A percentile compares a stretch with the other conserved stretches of the same genome.
These are phyloP conservation scores for Hypotaenidia philippensis DNA, from an alignment of 2,797 vertebrate species.

Conservation along the genomic window DNA sequence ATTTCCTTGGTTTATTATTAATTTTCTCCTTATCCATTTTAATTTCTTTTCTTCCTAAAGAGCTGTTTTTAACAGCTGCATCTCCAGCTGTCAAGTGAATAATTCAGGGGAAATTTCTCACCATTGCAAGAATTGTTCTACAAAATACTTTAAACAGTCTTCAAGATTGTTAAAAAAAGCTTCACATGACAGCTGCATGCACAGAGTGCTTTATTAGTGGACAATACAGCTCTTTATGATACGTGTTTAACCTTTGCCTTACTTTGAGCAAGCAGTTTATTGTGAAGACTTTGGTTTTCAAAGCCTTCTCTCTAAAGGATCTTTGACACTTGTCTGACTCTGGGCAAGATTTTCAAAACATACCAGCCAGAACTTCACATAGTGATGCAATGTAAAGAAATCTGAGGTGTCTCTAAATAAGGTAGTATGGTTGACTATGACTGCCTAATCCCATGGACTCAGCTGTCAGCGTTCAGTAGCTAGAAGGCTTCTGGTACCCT, in stretches of 20 bases:
- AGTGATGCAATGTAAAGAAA: background rate
- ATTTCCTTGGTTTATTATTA: slow-evolving; percentile 66
- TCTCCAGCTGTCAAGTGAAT: slow-evolving; percentile 71
- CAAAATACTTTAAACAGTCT: slow-evolving; percentile 60
- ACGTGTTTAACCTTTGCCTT: background rate
- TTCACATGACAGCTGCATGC: slow-evolving; percentile 40
- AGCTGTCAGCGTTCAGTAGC: background rate
- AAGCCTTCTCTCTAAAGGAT: slow-evolving; percentile 12
- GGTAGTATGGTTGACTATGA: background rate
- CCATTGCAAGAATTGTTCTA: slow-evolving; percentile 64
- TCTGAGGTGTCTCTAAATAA: background rate
- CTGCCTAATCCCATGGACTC: background rate
- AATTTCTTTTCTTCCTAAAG: slow-evolving; percentile 71
- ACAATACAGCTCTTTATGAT: background rate
- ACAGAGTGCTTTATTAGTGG: slow-evolving; percentile 53
- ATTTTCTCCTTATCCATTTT: slow-evolving; percentile 55
- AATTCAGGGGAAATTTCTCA: slow-evolving; percentile 57
- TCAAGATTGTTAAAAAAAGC: slow-evolving; percentile 45
- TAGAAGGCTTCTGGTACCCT: background rate
- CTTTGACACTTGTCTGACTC: background rate
- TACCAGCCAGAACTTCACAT: background rate
- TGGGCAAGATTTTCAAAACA: background rate
- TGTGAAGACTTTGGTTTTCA: background rate
- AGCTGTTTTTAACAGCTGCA: slow-evolving; percentile 66
- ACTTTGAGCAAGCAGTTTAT: background rate